A percentile compares a stretch with the other conserved stretches of the same genome.
These are phyloP conservation scores for Latheticus oryzae DNA, from an alignment of 2,888 invertebrate genomes.

Conservation along the genomic window DNA sequence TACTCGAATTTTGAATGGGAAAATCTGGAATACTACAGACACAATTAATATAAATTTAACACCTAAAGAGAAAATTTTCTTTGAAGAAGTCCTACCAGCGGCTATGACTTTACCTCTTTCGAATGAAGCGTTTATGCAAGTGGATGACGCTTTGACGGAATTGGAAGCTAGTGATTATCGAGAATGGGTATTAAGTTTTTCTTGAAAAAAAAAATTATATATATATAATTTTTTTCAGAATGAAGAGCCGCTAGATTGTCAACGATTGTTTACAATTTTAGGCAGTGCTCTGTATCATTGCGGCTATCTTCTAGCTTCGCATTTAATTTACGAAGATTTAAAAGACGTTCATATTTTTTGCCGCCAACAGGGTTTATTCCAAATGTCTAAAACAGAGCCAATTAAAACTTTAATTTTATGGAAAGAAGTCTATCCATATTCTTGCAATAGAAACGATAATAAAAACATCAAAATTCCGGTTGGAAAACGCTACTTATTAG, in stretches of 20 bases:
- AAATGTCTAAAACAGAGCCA: conserved; percentile 74
- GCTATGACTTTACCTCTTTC: conserved; percentile 76
- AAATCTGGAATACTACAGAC: conserved; percentile 58
- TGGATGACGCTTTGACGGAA: conserved; percentile 89
- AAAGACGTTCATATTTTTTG: conserved; percentile 81
- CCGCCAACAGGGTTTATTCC: conserved; percentile 79
- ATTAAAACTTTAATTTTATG: conserved; percentile 80
- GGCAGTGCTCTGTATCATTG: conserved; percentile 69
- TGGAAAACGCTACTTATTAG: conserved; percentile 78
- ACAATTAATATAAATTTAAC: conserved; percentile 49
- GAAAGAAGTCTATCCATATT: conserved; percentile 78
- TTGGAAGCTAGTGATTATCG: conserved; percentile 92
- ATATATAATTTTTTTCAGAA: too few species aligned
- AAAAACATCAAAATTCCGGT: conserved; percentile 67
- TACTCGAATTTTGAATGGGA: conserved; percentile 65
- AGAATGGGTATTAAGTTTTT: conserved; percentile 81
- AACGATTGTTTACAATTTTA: conserved; percentile 73
- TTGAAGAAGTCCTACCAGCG: conserved; percentile 76
- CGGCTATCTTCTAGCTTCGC: conserved; percentile 81
- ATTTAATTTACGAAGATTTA: conserved; percentile 80
- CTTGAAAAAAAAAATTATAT: too few species aligned
- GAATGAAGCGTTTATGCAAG: conserved; percentile 81
- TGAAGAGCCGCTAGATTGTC: conserved; percentile 80
- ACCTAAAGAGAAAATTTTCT: conserved; percentile 53
- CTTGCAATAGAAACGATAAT: conserved; percentile 61